Evolutionary conservation across 2,888 invertebrate genomes (phyloP).

Genomic region (Dyspetes luteomarginatus): DNA sequence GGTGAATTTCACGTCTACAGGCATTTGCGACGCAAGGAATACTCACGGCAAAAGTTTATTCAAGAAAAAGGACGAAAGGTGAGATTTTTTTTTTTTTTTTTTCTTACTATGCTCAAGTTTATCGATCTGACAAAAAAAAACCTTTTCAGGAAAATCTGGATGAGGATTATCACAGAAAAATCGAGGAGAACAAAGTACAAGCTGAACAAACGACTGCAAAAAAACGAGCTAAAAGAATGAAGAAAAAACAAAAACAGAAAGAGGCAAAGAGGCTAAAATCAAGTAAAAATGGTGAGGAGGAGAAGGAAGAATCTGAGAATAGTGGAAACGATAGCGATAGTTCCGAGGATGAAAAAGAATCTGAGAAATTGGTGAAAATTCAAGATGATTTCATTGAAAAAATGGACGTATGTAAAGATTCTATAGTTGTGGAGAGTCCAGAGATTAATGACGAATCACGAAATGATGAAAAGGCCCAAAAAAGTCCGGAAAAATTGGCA

Average conservation of each 20-base stretch:
- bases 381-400: not conserved
- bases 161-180: constrained; percentile 91
- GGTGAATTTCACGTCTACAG: constrained; percentile 99
- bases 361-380: not conserved
- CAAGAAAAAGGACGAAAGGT: constrained; percentile 94
- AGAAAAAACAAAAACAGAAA: constrained; percentile 87
- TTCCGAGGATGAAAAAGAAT: constrained; percentile 77
- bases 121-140: not conserved
- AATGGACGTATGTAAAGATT: not conserved
- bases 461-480: constrained; percentile 22
- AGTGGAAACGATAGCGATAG: constrained; percentile 76
- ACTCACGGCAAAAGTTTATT: constrained; percentile 96
- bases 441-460: not conserved
- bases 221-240: constrained; percentile 94
- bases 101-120: not conserved
- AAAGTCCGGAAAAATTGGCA: constrained; percentile 11
- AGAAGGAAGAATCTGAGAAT: constrained; percentile 69
- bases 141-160: constrained; percentile 90
- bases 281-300: constrained; percentile 71
- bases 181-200: constrained; percentile 89
- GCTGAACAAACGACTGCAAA: constrained; percentile 95
- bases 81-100: constrained; percentile 64
- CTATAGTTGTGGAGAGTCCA: not conserved
- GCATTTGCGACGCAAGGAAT: constrained; percentile 97
- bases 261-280: constrained; percentile 74